Base-by-base conservation (phyloP, 2,888 invertebrate species). In the Eristalis pertinax region DNA sequence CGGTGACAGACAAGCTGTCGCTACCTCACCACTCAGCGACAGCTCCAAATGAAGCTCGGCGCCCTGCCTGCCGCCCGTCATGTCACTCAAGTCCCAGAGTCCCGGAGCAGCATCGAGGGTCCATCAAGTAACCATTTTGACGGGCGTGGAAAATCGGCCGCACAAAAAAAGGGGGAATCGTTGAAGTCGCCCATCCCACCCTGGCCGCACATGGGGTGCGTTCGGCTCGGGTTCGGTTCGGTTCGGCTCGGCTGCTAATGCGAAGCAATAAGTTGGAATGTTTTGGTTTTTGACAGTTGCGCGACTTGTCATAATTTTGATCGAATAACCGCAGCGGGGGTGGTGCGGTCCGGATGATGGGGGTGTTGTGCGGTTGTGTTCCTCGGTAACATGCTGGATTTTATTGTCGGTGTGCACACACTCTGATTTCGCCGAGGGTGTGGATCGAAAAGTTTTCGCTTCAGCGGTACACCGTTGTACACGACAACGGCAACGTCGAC, bases 271-370 rank as follows among this genome's bases (percentile, higher is more conserved):
- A 87, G 87, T 84, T 87, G 68, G 76, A 87, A 80, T 87, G 76
- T 87, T 87, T 84, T 84, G 84, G 84, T 87, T 87, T 87, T 87
- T 87, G 87, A 87, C 87, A 87, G 87, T 87, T 87, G 87, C 87
- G 87, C 87, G 87, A 87, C 79, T 87, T 87, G 87, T 87, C 87
- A 87, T 87, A 87, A 87, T 87, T 87, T 87, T 87, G 87, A 87
- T 87, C 79, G 87, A 87, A 87, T 65, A 87, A 87, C 79, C 87
- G 35, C 87, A 76, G 72, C 26, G 22, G 19, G 19, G 69, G 63
- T 38, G 63, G 26, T 64, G n/a, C 29, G 62, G 56, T 15, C 38
- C 58, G 22, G 62, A 41, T 15, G n/a, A 63, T 65, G 56, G 68
- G 62, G 80, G 38, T 65, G 29, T 65, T 65, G 19, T 87, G 83